A percentile compares a stretch with the other conserved stretches of the same genome.
These are phyloP conservation scores for Mola mola DNA, from an alignment of 2,113 vertebrate genomes.

Conservation along the genomic window DNA sequence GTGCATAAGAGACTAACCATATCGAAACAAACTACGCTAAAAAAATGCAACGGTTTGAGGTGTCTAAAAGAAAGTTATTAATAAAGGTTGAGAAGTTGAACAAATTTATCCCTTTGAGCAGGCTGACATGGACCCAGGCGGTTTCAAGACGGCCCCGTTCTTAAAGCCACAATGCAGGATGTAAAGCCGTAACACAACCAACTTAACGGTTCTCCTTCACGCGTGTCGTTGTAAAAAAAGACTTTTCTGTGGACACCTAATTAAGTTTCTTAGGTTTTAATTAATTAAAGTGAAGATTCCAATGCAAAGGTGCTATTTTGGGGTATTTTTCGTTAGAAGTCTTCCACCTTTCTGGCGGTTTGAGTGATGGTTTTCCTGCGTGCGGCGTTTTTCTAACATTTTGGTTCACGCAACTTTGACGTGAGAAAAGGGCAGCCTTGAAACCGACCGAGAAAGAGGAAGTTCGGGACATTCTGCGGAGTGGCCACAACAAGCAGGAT, in stretches of 20 bases:
- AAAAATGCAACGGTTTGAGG: neutral
- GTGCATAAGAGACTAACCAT: neutral
- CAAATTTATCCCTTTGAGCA: constrained; percentile 73
- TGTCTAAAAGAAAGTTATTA: constrained; percentile 5
- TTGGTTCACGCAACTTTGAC: neutral
- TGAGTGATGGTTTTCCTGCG: neutral
- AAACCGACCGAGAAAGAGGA: constrained; percentile 68
- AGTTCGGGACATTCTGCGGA: constrained; percentile 50
- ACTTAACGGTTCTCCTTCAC: too few species aligned
- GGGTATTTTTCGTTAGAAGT: too few species aligned
- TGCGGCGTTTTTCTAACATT: neutral
- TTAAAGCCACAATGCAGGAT: constrained; percentile 79
- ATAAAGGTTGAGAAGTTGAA: constrained; percentile 53
- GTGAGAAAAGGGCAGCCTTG: constrained; percentile 59
- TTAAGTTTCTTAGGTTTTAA: too few species aligned
- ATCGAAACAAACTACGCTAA: rapidly evolving
- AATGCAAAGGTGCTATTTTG: too few species aligned
- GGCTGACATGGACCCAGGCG: constrained; percentile 72
- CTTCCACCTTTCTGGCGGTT: neutral
- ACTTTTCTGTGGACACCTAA: too few species aligned
- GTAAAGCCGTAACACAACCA: constrained; percentile 1
- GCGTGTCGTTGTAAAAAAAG: too few species aligned
- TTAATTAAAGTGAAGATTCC: too few species aligned
- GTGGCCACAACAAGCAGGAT: too few species aligned
- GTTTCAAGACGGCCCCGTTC: constrained; percentile 80